Conservation (phyloP, 2,888 invertebrate genomes). For the Trissoscelio sp. region DNA sequence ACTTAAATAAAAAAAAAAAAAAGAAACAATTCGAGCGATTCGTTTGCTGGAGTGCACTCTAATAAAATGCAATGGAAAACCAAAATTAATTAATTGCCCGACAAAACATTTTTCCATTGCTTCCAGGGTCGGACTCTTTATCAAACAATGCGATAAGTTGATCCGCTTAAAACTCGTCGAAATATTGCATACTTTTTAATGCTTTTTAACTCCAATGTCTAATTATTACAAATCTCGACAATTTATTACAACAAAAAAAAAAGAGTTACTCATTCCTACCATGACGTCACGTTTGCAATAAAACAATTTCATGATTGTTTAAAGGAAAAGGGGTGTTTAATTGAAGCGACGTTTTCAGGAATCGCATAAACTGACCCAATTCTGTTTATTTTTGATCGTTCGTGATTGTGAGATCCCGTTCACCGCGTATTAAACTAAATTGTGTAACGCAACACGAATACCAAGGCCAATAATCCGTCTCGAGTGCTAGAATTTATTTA, state of each 20-base stretch:
- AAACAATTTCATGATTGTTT: too few relatives aligned
- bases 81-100: background rate
- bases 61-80: background rate
- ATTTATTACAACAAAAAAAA: too few relatives aligned
- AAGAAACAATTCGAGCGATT: background rate
- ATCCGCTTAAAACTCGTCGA: background rate
- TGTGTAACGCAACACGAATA: slow-evolving; percentile 61
- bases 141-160: too few relatives aligned
- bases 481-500: slow-evolving; percentile 69
- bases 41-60: background rate
- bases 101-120: background rate
- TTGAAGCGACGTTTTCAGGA: slow-evolving; percentile 35
- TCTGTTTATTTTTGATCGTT: slow-evolving; percentile 47
- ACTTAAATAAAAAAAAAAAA: too few relatives aligned
- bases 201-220: background rate
- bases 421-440: slow-evolving; percentile 53
- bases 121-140: too few relatives aligned
- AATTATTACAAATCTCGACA: background rate
- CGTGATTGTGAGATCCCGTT: slow-evolving; percentile 54
- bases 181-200: background rate
- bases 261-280: too few relatives aligned
- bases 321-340: background rate
- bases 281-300: too few relatives aligned
- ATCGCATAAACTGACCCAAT: slow-evolving; percentile 43
- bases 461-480: slow-evolving; percentile 58